These are phyloP conservation scores for Drosophila anceps DNA, from an alignment of 2,888 invertebrate species.

Conservation along the genomic window DNA sequence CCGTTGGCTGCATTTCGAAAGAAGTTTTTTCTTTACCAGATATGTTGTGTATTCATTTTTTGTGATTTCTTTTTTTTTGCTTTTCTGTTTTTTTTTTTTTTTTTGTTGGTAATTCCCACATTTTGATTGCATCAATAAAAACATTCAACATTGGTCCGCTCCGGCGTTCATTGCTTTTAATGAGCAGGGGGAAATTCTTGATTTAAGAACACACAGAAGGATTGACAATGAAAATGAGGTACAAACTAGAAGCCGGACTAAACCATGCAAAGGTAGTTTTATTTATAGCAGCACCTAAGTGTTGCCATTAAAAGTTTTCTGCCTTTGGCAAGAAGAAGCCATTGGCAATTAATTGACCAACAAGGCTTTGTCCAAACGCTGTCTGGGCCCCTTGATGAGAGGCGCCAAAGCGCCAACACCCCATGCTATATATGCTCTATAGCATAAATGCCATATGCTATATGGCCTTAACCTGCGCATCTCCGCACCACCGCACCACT, in stretches of 20 bases:
- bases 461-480: conserved; percentile 27
- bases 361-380: conserved; percentile 74
- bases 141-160: conserved; percentile 46
- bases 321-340: conserved; percentile 52
- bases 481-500: conserved; percentile 15
- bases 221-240: conserved; percentile 79
- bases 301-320: conserved; percentile 73
- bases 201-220: conserved; percentile 58
- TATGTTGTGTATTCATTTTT: conserved; percentile 41
- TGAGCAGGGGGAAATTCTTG: conserved; percentile 69
- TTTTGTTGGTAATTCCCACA: conserved; percentile 46
- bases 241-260: conserved; percentile 56
- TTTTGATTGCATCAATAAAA: conserved; percentile 78
- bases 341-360: conserved; percentile 77
- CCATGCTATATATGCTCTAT: conserved; percentile 38
- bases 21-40: conserved; percentile 25
- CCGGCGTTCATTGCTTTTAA: conserved; percentile 60
- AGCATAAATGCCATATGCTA: conserved; percentile 31
- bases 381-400: conserved; percentile 76
- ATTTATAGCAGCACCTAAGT: conserved; percentile 77
- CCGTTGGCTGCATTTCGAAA: conserved; percentile 64
- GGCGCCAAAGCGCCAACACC: conserved; percentile 81
- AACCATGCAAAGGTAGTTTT: conserved; percentile 53
- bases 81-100: conserved; percentile 2
- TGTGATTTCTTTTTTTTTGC: too few species aligned